A percentile compares a stretch with the other conserved stretches of the same genome.
Conservation (phyloP, 2,797 vertebrate species). For the Hydrocynus forskahlii region DNA sequence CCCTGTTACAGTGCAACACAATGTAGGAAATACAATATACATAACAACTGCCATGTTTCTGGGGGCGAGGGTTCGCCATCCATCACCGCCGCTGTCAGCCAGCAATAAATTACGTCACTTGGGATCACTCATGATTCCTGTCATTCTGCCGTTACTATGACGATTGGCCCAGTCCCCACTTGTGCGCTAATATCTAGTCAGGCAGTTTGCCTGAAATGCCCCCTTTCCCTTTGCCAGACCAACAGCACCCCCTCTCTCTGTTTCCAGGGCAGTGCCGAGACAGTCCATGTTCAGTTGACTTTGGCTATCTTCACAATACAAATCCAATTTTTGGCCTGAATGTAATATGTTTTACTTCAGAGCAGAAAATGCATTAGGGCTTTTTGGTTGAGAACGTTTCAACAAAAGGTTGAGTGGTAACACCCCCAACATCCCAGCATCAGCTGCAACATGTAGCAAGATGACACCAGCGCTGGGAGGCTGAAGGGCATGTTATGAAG, state of each 20-base stretch:
- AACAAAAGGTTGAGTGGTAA: not conserved
- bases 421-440: too few relatives aligned
- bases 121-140: slow-evolving; percentile 58
- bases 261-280: slow-evolving; percentile 39
- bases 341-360: too few relatives aligned
- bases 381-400: not conserved
- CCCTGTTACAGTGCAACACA: slow-evolving; percentile 47
- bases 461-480: too few relatives aligned
- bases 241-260: slow-evolving; percentile 24
- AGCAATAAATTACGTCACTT: slow-evolving; percentile 66
- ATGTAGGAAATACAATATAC: slow-evolving; percentile 50
- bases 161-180: slow-evolving; percentile 54
- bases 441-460: too few relatives aligned
- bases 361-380: too few relatives aligned
- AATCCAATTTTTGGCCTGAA: too few relatives aligned
- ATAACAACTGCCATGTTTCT: slow-evolving; percentile 56
- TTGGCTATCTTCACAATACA: too few relatives aligned
- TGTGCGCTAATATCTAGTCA: slow-evolving; percentile 60
- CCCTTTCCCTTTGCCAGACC: slow-evolving; percentile 31
- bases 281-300: too few relatives aligned
- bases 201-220: slow-evolving; percentile 46
- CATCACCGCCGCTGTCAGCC: slow-evolving; percentile 58
- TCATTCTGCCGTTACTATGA: slow-evolving; percentile 67
- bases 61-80: slow-evolving; percentile 57
- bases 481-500: too few relatives aligned